These are phyloP conservation scores for Danaus chrysippus DNA, from an alignment of 2,888 invertebrate species.

Conservation along the genomic window DNA sequence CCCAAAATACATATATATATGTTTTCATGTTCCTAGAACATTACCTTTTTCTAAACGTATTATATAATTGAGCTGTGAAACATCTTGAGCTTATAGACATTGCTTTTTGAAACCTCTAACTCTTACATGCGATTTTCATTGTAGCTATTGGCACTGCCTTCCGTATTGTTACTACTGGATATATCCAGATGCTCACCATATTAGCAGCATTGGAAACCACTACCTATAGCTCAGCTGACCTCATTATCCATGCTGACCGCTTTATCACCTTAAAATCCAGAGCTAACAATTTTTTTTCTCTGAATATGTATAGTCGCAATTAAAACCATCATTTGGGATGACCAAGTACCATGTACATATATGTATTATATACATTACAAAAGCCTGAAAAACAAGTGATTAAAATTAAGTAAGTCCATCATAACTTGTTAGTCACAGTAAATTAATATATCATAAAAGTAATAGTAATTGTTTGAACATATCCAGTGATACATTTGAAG, in stretches of 20 bases:
- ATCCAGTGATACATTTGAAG: constrained; percentile 51
- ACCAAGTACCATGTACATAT: too few species aligned
- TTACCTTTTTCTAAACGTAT: not conserved
- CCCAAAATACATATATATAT: too few species aligned
- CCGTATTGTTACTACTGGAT: constrained; percentile 23
- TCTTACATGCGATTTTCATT: constrained; percentile 24
- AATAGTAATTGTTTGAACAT: constrained; percentile 50
- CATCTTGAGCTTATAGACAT: constrained; percentile 6
- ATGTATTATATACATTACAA: too few species aligned
- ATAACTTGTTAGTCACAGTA: constrained; percentile 14
- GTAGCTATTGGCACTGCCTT: constrained; percentile 21
- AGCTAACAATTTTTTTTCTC: too few species aligned
- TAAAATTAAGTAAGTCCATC: too few species aligned
- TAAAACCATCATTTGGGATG: too few species aligned
- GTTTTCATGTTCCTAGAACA: not conserved
- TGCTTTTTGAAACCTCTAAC: constrained; percentile 5
- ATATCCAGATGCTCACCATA: constrained; percentile 19
- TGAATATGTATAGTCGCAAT: too few species aligned
- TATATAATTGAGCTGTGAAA: constrained; percentile 16
- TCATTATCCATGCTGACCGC: constrained; percentile 9
- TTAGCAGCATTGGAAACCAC: constrained; percentile 21
- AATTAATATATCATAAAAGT: constrained; percentile 17
- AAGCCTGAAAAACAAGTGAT: too few species aligned
- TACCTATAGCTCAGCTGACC: constrained; percentile 22
- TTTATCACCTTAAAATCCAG: too few species aligned